Percentiles rank a stretch among this genome's conserved stretches.
These are phyloP conservation scores for Mellilla xanthometata DNA, from an alignment of 2,888 invertebrate genomes.

Conservation along the genomic window DNA sequence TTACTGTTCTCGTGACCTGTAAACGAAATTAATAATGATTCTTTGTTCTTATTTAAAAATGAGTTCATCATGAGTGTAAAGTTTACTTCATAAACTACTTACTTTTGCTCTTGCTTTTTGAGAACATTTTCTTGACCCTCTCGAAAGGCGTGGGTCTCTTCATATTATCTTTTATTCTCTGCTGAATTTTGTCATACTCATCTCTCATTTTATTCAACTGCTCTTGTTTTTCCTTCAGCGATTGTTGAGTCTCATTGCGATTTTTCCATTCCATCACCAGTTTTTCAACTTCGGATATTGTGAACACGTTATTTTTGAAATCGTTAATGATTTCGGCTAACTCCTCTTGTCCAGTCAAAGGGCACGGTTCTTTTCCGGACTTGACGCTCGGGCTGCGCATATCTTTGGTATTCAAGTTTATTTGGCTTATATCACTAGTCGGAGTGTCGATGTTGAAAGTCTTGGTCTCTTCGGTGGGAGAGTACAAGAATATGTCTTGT, in stretches of 20 bases:
- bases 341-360: constrained; percentile 86
- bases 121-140: constrained; percentile 88
- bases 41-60: too few species aligned
- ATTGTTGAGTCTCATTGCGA: constrained; percentile 93
- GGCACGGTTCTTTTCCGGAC: constrained; percentile 66
- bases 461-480: constrained; percentile 77
- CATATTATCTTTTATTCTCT: constrained; percentile 87
- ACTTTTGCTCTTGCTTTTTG: constrained; percentile 83
- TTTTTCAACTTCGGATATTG: constrained; percentile 92
- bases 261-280: constrained; percentile 94
- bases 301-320: constrained; percentile 94
- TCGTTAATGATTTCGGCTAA: constrained; percentile 93
- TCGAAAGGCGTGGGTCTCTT: constrained; percentile 92
- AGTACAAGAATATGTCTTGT: constrained; percentile 71
- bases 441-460: constrained; percentile 73
- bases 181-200: constrained; percentile 92
- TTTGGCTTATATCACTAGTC: constrained; percentile 77
- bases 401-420: constrained; percentile 71
- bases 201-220: constrained; percentile 90
- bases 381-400: constrained; percentile 67
- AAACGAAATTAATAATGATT: too few species aligned
- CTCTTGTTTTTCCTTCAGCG: constrained; percentile 92
- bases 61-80: too few species aligned
- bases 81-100: too few species aligned
- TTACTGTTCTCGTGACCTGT: constrained; percentile 62